A percentile compares a stretch with the other conserved stretches of the same genome.
phyloP scores from a whole-genome alignment of 2,113 vertebrate genomes.

The Aegithalos caudatus region DNA sequence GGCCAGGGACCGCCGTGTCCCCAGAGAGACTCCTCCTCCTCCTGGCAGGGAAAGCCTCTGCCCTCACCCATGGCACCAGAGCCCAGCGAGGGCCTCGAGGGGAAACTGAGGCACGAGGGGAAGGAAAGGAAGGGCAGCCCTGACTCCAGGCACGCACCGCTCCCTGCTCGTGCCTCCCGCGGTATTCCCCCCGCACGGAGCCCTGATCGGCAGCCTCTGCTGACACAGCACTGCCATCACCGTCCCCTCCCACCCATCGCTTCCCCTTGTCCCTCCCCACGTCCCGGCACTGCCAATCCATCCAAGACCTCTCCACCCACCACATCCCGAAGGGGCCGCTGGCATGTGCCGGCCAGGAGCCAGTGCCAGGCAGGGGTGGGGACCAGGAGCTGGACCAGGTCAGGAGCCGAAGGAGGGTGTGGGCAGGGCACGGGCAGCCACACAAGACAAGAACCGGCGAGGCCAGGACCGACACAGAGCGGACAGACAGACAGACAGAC shows the following conservation, averaged over 20 bases:
- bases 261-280: not conserved
- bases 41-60: not conserved
- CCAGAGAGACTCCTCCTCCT: not conserved
- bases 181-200: not conserved
- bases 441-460: slow-evolving; percentile 78
- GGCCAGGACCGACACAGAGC: slow-evolving; percentile 80
- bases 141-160: not conserved
- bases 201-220: not conserved
- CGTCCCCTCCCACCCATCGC: not conserved
- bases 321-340: not conserved
- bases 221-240: not conserved
- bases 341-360: not conserved
- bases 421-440: slow-evolving; percentile 76
- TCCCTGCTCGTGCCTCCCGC: not conserved
- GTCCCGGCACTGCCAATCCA: not conserved
- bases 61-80: not conserved
- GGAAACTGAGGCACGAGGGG: not conserved
- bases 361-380: slow-evolving; percentile 57
- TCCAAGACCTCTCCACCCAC: not conserved
- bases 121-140: not conserved
- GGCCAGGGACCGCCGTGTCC: rapidly evolving
- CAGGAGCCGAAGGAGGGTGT: not conserved
- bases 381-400: slow-evolving; percentile 2
- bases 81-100: not conserved
- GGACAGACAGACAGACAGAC: slow-evolving; percentile 89